Evolutionary conservation across 2,888 invertebrate genomes (phyloP), one percentile per base, ranked within the genome.

Genomic region (Caenorhabditis wallacei): DNA sequence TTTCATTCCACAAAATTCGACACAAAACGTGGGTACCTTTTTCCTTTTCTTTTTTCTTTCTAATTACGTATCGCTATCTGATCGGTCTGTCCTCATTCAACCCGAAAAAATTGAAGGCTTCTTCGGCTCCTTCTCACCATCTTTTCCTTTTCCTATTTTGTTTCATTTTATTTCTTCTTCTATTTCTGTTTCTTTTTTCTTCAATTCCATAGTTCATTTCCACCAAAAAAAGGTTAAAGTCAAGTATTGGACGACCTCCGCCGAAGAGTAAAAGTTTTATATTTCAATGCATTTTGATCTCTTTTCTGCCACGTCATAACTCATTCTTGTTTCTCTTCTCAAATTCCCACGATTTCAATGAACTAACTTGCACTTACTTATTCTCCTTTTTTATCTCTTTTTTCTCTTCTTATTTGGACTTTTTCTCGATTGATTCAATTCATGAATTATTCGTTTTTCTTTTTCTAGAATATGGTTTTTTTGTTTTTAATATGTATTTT

Each of bases 51-150:
- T 59, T 69, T 66, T 79, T 72, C 72, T 80, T 80, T 80, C 72
- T 61, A 80, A 80, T 72, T 72, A 74, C 72, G 66, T 59, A 43
- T 61, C 46, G 66, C 71, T 80, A 72, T 72, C 72, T 80, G 72
- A 72, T 80, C 79, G 79, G 64, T 57, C 56, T 57, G 70, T 79
- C 64, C 51, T 64, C 66, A 40, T 79, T 79, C 54, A 57, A 66
- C 51, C 69, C 70, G 61, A 78, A 70, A 78, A 70, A 70, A 54
- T 79, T 63, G 35, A 35, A 54, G 30, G 63, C 63, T 63, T 54
- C 69, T 43, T 37, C 35, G 20, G 13, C 16, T 26, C 30, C 30
- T 35, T 24, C 59, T 22, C 30, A 1, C 51, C 22, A 20, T 59
- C 51, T 48, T n/a, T 64, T 64, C 11, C 37, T 43, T 20, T 35